Evolutionary conservation across 2,113 vertebrate species (phyloP), one percentile per base, ranked within the genome.

Genomic region (Colossoma macropomum): DNA sequence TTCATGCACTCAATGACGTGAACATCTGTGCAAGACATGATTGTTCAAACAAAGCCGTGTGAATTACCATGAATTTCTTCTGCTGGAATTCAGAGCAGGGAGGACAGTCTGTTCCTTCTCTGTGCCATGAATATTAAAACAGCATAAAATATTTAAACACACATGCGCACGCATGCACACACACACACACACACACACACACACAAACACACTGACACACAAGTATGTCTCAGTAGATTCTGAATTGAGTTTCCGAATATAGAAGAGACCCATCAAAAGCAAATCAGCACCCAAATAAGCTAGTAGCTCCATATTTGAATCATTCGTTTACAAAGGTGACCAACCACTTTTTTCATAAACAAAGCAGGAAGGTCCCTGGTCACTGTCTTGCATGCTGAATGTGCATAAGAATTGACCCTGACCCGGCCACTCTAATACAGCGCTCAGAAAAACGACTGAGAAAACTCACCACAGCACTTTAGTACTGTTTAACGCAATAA

Each of bases 71-170:
- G 74, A 76, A 75, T 77, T 63, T 65, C 79, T 76, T 38, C 21
- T 34, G 25, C 77, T 84, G 78, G 9, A 77, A 77, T 73, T 84
- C 34, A 65, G 73, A 66, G 74, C 41, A 30, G 78, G 62, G 60
- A 82, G 86, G 15, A 79, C 70, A 82, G 75, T 56, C 52, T 85
- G 75, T 82, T 82, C 75, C 68, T 50, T 25, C 69, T 69, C n/a
- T 38, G 54, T 34, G 25, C 77, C 76, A 65, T 79, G 80, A 87
- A 84, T 87, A 79, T 87, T 84, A 82, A 85, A 87, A 79, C 56
- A 82, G 30, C 68, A 82, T 87, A 11, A 84, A 84, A 82, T 79
- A 85, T 85, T 87, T 71, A 87, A 65, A 81, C 66, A 66, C 45
- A 30, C 30, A 77, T 13, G 68, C 38, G 41, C 69, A 59, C 16